Conservation (phyloP, 1,140 invertebrate genomes). For the Battus philenor region DNA sequence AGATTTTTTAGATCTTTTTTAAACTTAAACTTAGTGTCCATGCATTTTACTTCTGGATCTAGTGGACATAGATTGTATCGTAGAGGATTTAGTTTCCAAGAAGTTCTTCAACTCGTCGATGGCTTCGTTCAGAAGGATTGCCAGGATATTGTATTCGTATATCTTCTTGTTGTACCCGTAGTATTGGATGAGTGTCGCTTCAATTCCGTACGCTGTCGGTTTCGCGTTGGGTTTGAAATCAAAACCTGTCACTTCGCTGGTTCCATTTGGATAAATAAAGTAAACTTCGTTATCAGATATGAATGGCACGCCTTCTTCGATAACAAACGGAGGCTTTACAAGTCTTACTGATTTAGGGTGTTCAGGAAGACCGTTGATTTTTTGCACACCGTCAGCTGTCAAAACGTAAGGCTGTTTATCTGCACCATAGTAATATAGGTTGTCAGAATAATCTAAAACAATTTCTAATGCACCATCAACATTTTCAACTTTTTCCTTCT, state of each 20-base stretch:
- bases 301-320: constrained; percentile 31
- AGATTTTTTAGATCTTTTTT: too few relatives aligned
- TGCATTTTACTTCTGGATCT: background rate
- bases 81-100: background rate
- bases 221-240: constrained; percentile 22
- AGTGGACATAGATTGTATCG: background rate
- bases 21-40: too few relatives aligned
- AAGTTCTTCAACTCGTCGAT: constrained; percentile 16
- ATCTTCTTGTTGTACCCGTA: constrained; percentile 46
- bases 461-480: constrained; percentile 34
- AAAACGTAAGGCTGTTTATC: constrained; percentile 35
- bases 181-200: constrained; percentile 39
- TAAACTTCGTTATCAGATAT: constrained; percentile 31
- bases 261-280: constrained; percentile 32
- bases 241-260: constrained; percentile 22
- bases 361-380: constrained; percentile 30
- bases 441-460: constrained; percentile 40
- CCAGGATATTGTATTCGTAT: constrained; percentile 42
- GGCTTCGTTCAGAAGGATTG: constrained; percentile 18
- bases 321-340: constrained; percentile 33
- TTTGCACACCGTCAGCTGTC: constrained; percentile 24
- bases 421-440: constrained; percentile 37
- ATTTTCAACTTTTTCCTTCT: constrained; percentile 30
- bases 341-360: constrained; percentile 26
- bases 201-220: constrained; percentile 33